These are phyloP conservation scores for Drosophila austrosaltans DNA, from an alignment of 2,888 invertebrate genomes.

Conservation along the genomic window DNA sequence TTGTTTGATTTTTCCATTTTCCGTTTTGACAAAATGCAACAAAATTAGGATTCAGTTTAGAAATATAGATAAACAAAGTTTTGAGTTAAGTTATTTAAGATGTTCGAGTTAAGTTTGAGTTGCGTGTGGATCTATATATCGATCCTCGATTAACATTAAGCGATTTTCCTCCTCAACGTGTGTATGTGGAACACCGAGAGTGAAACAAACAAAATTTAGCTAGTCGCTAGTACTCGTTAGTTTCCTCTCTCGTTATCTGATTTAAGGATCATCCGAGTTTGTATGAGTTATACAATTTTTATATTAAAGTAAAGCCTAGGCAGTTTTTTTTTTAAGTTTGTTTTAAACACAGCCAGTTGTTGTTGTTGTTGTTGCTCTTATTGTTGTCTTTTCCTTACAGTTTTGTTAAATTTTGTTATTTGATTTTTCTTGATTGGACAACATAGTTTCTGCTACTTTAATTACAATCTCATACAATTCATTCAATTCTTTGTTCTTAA, in stretches of 20 bases:
- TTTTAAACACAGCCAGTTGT: constrained; percentile 17
- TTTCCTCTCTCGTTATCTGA: neutral
- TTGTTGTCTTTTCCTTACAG: constrained; percentile 25
- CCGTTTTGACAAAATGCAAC: constrained; percentile 71
- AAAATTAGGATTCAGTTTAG: constrained; percentile 53
- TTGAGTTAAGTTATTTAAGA: constrained; percentile 17
- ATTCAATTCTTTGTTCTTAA: constrained; percentile 41
- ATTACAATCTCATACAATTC: constrained; percentile 67
- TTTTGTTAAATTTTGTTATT: neutral
- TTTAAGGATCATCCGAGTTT: constrained; percentile 9
- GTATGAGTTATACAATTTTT: constrained; percentile 1
- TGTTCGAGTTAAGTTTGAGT: constrained; percentile 27
- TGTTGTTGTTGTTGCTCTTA: constrained; percentile 27
- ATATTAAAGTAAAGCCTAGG: constrained; percentile 8
- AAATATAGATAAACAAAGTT: constrained; percentile 41
- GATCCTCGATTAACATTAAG: constrained; percentile 23
- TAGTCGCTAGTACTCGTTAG: neutral
- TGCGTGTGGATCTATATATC: constrained; percentile 33
- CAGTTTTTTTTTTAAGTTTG: constrained; percentile 32
- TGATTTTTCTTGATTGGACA: constrained; percentile 37
- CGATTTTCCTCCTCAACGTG: constrained; percentile 12
- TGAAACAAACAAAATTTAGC: constrained; percentile 20
- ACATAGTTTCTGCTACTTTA: constrained; percentile 69
- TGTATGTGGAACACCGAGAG: constrained; percentile 42
- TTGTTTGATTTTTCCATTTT: constrained; percentile 64